A percentile compares a stretch with the other conserved stretches of the same genome.
phyloP scores from a whole-genome alignment of 1,140 invertebrate species.

The Macrostomum lignano region DNA sequence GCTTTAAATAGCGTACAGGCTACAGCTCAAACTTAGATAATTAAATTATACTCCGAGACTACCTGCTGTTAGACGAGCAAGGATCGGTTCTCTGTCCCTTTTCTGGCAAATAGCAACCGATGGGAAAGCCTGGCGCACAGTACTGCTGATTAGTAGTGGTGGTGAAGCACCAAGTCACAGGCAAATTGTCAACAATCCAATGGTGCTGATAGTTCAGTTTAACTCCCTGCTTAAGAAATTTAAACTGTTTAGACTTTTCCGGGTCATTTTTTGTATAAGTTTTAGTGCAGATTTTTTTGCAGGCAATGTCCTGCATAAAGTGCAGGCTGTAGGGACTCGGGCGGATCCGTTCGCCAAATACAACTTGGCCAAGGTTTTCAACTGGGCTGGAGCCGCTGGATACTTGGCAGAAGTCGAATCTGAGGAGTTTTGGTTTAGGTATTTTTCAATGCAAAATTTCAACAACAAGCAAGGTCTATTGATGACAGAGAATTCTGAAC shows the following conservation, averaged over 20 bases:
- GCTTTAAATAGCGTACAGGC: neutral
- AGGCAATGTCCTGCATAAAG: slow-evolving; percentile 39
- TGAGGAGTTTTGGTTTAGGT: no score
- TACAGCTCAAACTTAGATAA: neutral
- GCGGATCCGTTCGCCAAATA: slow-evolving; percentile 86
- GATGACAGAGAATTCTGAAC: no score
- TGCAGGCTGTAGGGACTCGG: slow-evolving; percentile 38
- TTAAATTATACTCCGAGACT: no score
- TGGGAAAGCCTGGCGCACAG: slow-evolving; percentile 80
- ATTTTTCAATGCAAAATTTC: no score
- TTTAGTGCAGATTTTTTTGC: slow-evolving; percentile 41
- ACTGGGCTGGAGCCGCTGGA: slow-evolving; percentile 43
- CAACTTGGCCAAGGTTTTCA: slow-evolving; percentile 87
- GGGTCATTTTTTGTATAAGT: slow-evolving; percentile 38
- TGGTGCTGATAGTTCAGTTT: slow-evolving; percentile 91
- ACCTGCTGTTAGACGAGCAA: slow-evolving; percentile 29
- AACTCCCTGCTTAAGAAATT: slow-evolving; percentile 60
- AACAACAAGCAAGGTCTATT: no score
- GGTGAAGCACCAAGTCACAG: slow-evolving; percentile 59
- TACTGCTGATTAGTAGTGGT: slow-evolving; percentile 44
- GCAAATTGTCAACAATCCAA: slow-evolving; percentile 72
- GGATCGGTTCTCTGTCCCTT: slow-evolving; percentile 35
- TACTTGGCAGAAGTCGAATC: slow-evolving; percentile 64
- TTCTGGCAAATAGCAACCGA: slow-evolving; percentile 92
- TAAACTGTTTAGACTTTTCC: slow-evolving; percentile 40